Base-by-base conservation (phyloP, 2,113 vertebrate species). In the Aspidoscelis tigris region DNA sequence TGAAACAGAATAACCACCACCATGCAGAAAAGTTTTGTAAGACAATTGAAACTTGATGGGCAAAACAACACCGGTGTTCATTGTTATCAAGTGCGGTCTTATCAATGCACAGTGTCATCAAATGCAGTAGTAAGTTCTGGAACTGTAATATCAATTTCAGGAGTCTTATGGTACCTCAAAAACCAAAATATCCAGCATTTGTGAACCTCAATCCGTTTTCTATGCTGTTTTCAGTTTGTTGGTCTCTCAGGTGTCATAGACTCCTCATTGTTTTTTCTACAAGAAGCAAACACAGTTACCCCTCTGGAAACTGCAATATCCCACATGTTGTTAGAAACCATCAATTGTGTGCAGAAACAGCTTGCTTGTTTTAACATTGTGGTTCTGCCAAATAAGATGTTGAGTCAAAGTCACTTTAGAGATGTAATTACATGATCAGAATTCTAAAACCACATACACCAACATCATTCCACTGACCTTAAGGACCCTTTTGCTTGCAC, bases 371-470 rank as follows among this genome's bases (percentile, higher is more conserved):
- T 83, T 24, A 88, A 61, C 20, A 66, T 61, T 61, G 10, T 77
- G 33, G 66, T 84, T 68, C 7, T 11, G 26, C 58, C 70, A 75
- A 65, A 24, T 12, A 14, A 84, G 61, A 2, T 74, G 22, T 71
- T 22, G 43, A 55, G 76, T 75, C 70, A 78, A 64, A 26, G 5
- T 33, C 55, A 39, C 7, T 84, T 89, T 76, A 65, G 18, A 47
- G 39, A 58, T 80, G 64, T 82, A 41, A 44, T 69, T 84, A 78
- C 7, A 84, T n/a, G 55, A 68, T 64, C 78, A 47, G 53, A 78
- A 78, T 78, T 64, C 50, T 84, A 44, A 84, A 84, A 61, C 83
- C 68, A 64, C 83, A 84, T 72, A 78, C 43, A 53, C 53, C 66
- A 78, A 39, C 18, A n/a, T n/a, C 71, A 53, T 70, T 75, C 82